phyloP scores from a whole-genome alignment of 2,797 vertebrate species.

The Acanthurus tractus region DNA sequence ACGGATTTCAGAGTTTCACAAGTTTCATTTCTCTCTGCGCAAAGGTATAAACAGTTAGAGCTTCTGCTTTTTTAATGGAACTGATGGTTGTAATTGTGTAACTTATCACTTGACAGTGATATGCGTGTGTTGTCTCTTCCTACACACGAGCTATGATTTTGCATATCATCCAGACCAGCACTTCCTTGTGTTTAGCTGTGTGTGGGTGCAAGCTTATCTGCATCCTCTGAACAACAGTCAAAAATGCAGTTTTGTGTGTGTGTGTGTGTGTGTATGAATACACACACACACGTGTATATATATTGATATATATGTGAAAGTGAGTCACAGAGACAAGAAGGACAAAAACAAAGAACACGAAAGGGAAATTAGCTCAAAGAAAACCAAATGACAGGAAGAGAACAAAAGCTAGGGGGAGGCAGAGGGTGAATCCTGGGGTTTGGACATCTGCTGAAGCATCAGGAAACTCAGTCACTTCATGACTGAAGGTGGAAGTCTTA shows the following conservation, averaged over 20 bases:
- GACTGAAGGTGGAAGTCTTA: slow-evolving; percentile 79
- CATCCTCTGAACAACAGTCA: slow-evolving; percentile 47
- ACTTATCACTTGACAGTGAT: slow-evolving; percentile 67
- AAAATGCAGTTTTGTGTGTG: slow-evolving; percentile 24
- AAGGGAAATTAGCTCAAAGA: slow-evolving; percentile 17
- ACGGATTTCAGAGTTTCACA: slow-evolving; percentile 30
- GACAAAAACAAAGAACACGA: slow-evolving; percentile 14
- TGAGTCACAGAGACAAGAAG: slow-evolving; percentile 4
- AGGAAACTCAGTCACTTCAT: slow-evolving; percentile 90
- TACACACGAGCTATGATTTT: slow-evolving; percentile 41
- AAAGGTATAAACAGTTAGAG: slow-evolving; percentile 49
- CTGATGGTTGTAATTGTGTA: slow-evolving; percentile 66
- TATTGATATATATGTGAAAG: background rate
- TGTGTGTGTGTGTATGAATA: background rate
- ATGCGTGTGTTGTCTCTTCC: slow-evolving; percentile 25
- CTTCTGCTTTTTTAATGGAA: slow-evolving; percentile 75
- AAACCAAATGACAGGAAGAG: slow-evolving; percentile 35
- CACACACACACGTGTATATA: background rate
- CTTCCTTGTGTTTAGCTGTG: slow-evolving; percentile 47
- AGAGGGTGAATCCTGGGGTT: slow-evolving; percentile 58
- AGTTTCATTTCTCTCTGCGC: slow-evolving; percentile 75
- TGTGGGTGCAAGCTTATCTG: slow-evolving; percentile 53
- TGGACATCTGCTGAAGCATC: slow-evolving; percentile 86
- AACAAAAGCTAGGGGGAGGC: slow-evolving; percentile 24
- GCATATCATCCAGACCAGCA: slow-evolving; percentile 53